A percentile compares a stretch with the other conserved stretches of the same genome.
Evolutionary conservation across 2,888 invertebrate species (phyloP).

Genomic region (Cyaniris semiargus): DNA sequence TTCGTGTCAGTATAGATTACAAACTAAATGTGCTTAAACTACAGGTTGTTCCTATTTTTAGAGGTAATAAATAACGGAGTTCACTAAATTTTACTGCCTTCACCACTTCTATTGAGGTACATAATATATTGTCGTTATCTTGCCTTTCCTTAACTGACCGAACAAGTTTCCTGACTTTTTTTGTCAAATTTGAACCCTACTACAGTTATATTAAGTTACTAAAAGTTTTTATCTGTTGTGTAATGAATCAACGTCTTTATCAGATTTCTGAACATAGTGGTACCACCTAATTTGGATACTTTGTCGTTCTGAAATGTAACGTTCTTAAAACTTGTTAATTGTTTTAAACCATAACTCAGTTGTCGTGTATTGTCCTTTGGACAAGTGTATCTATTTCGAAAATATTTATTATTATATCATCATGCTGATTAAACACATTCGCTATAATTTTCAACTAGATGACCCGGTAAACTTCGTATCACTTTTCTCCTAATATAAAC

Average conservation of each 20-base stretch:
- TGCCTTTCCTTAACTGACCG: not conserved
- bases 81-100: not conserved
- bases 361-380: not conserved
- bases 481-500: too few species aligned
- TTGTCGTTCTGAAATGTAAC: not conserved
- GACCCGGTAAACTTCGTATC: too few species aligned
- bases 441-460: too few species aligned
- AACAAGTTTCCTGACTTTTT: not conserved
- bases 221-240: not conserved
- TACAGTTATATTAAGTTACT: not conserved
- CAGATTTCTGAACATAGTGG: not conserved
- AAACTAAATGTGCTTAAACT: slow-evolving; percentile 3
- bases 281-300: not conserved
- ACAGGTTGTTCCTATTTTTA: slow-evolving; percentile 1
- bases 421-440: too few species aligned
- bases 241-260: slow-evolving; percentile 4
- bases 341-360: not conserved
- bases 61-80: slow-evolving; percentile 9
- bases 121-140: not conserved
- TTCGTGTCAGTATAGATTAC: not conserved
- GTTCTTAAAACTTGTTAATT: not conserved
- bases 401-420: too few species aligned
- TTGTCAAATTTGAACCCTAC: not conserved
- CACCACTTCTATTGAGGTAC: not conserved
- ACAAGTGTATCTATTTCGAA: too few species aligned